Evolutionary conservation across 2,113 vertebrate genomes (phyloP), one percentile per base, ranked within the genome.

Genomic region (Cynoglossus semilaevis): DNA sequence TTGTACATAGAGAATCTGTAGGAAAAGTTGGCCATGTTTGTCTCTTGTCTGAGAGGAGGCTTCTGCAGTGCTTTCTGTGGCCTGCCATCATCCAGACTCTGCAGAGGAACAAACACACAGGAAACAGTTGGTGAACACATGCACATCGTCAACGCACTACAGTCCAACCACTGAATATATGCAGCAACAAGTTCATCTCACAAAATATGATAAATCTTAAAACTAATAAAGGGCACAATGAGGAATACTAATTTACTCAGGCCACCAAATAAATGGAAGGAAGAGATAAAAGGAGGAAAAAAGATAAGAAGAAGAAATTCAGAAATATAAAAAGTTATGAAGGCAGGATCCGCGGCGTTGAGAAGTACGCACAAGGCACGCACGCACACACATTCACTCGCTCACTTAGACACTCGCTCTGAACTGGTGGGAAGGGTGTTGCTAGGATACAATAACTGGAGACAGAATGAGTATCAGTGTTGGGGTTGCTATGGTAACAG

Each of bases 1-100:
- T 99, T 99, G 78, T 99, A 97, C 94, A 99, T 97, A 18, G 97
- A 99, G 88, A 98, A 99, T 15, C 97, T 94, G 79, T 99, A 99
- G n/a, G 95, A 97, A 90, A 99, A 98, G 86, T 98, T 99, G 76
- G 97, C 97, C 82, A 99, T 94, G 82, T 98, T 99, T 7, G 96
- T 97, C 84, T 99, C 97, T 69, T 98, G 95, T 50, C 91, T 92
- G 80, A 97, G 94, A 65, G 96, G 96, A 51, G 96, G 94, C 82
- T 96, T 97, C 68, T 96, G 92, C 53, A 95, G 89, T 0, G 75
- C 5, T 79, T 94, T 94, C 85, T 89, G 81, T 1, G 94, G 90
- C 67, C 91, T 93, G 18, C 95, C 96, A 18, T 96, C 93, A 89
- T 98, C 96, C 90, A 98, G 89, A 89, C 94, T 96, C 96, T 98